Evolutionary conservation across 2,797 vertebrate species (phyloP).

Genomic region (Strix occidentalis): DNA sequence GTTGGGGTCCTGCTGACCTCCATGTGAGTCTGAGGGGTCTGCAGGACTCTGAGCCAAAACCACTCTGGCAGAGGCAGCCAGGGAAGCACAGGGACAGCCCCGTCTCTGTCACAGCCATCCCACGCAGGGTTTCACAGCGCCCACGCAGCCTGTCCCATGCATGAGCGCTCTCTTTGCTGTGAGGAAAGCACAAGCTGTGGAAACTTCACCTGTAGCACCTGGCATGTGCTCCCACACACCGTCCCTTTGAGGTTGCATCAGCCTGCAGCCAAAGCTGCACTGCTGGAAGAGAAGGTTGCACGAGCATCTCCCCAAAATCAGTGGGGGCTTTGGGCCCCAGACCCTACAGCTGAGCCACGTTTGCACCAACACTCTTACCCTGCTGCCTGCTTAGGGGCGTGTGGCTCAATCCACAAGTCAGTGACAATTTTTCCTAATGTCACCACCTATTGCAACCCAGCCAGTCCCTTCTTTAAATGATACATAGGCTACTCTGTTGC

Average conservation of each 20-base stretch:
- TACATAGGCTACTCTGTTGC: not conserved
- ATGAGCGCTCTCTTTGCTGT: accelerated
- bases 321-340: not conserved
- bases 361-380: not conserved
- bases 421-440: not conserved
- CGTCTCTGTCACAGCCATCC: accelerated
- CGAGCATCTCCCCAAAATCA: not conserved
- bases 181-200: not conserved
- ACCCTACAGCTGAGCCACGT: accelerated
- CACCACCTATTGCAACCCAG: not conserved
- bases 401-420: not conserved
- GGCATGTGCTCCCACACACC: not conserved
- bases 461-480: slow-evolving; percentile 21
- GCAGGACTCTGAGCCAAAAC: not conserved
- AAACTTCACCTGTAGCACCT: not conserved
- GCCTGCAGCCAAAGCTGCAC: not conserved
- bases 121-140: accelerated
- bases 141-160: accelerated
- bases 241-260: not conserved
- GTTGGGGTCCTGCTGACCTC: not conserved
- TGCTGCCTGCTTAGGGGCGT: not conserved
- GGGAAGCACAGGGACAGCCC: not conserved
- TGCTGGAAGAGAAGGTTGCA: not conserved
- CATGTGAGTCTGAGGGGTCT: accelerated
- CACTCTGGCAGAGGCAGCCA: accelerated